Base-by-base conservation (phyloP, 2,113 vertebrate species). In the Terrapene triunguis region DNA sequence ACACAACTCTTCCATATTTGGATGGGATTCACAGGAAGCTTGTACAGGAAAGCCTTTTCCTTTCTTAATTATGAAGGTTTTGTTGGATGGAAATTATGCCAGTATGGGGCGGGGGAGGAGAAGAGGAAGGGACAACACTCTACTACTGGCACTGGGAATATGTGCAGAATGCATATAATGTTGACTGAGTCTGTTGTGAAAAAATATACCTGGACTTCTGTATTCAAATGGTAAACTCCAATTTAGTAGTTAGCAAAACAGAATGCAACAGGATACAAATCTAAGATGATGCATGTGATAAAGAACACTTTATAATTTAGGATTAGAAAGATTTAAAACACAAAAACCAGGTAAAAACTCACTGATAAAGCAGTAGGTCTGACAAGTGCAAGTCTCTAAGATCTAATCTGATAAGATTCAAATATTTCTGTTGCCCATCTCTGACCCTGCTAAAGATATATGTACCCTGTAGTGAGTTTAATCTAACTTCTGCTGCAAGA, bases 1-100 rank as follows among this genome's bases (percentile, higher is more conserved):
- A 92, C 92, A 96, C 91, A 91, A 96, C 48, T 78, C 78, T 74
- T 94, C 94, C 90, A 1, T 81, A 79, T 85, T 87, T 93, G 90
- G 80, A 93, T 87, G 85, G 96, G 97, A 97, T 97, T 97, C 94
- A 98, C 95, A 96, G 97, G 95, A 96, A 97, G 85, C 93, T 97
- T 92, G 65, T 94, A 92, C 94, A 84, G 57, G 97, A 98, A 98
- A 89, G 80, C 72, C 80, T 87, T 93, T 96, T 95, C 95, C 97
- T 94, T 74, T 88, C 85, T 74, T 93, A 95, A 98, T 97, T 97
- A 93, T 95, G 94, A 94, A 95, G 79, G 78, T 88, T 97, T 95
- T 94, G 83, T 65, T 90, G 93, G 82, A 93, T 95, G 93, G 96
- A 95, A 94, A 89, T 59, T n/a, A 51, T 97, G 92, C 84, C 91